phyloP scores from a whole-genome alignment of 2,113 vertebrate genomes.

The Hirundichthys speculiger region DNA sequence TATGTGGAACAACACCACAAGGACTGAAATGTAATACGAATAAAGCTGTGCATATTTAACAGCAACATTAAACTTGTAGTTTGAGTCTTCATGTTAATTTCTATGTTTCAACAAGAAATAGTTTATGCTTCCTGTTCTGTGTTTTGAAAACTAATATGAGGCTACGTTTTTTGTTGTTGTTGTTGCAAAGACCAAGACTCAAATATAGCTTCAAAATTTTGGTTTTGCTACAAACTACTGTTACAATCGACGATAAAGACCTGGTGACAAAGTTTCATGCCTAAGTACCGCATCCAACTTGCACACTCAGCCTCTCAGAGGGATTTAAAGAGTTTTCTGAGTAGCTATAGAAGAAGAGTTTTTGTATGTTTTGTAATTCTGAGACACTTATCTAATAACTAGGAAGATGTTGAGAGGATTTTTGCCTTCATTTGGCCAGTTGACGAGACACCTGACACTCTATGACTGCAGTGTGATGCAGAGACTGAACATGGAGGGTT shows the following conservation, averaged over 20 bases:
- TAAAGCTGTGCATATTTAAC: no score
- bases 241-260: no score
- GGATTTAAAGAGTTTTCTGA: conserved; percentile 8
- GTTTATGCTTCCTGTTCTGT: no score
- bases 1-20: not conserved
- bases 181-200: no score
- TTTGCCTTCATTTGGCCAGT: conserved; percentile 62
- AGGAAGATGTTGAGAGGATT: conserved; percentile 14
- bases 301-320: not conserved
- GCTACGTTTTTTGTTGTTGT: no score
- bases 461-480: not conserved
- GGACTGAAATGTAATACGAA: not conserved
- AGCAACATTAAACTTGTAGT: no score
- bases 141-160: no score
- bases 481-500: no score
- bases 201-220: no score
- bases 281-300: not conserved
- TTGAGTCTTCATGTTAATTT: not conserved
- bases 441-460: conserved; percentile 51
- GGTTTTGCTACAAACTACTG: no score
- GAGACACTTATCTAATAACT: conserved; percentile 40
- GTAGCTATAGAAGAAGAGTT: conserved; percentile 11
- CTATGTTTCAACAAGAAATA: not conserved
- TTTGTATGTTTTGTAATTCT: not conserved
- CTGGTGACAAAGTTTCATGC: no score